Percentiles rank a stretch among this genome's conserved stretches.
Evolutionary conservation across 35 echinoderm and acorn worm species (phyloP).

Genomic region (Nesometra sesokonis): DNA sequence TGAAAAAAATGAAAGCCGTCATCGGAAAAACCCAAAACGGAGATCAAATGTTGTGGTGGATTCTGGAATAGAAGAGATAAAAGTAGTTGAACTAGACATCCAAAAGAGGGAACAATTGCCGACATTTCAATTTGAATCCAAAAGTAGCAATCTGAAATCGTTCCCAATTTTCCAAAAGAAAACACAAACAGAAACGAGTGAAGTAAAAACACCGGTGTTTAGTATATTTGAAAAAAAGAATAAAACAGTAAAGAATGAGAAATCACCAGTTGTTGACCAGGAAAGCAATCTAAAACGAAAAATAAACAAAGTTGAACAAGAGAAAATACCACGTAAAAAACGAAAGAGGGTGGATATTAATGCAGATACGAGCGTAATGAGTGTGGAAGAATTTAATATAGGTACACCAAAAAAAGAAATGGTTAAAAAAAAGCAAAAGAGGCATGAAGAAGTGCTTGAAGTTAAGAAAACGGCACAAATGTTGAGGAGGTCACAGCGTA

Average conservation of each 20-base stretch:
- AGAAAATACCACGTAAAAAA: background rate
- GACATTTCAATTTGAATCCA: background rate
- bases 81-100: background rate
- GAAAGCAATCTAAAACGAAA: background rate
- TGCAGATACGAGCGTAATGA: background rate
- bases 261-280: background rate
- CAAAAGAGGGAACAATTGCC: background rate
- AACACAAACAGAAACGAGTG: background rate
- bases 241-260: background rate
- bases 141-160: background rate
- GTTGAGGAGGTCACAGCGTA: background rate
- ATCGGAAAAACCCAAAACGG: background rate
- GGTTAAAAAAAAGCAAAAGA: background rate
- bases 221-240: background rate
- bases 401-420: background rate
- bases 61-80: background rate
- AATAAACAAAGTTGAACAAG: background rate
- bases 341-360: background rate
- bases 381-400: background rate
- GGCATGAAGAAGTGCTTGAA: background rate
- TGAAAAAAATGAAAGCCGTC: background rate
- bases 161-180: background rate
- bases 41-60: background rate
- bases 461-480: background rate
- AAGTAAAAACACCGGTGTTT: background rate